Evolutionary conservation across 2,113 vertebrate genomes (phyloP), one percentile per base, ranked within the genome.

Genomic region (Spilogale gracilis): DNA sequence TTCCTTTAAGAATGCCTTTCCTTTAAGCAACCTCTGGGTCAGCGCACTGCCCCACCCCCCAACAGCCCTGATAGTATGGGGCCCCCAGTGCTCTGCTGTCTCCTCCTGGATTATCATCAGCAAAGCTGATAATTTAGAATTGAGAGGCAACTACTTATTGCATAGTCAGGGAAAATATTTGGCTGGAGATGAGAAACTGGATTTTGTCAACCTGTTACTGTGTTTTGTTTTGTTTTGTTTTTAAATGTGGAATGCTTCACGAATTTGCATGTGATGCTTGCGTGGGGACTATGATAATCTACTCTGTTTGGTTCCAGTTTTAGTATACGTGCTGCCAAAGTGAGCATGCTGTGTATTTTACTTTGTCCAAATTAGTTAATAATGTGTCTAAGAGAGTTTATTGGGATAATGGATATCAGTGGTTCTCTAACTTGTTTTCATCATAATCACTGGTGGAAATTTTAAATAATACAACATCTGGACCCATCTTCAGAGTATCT

Each of bases 21-120:
- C 67, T 76, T 54, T 78, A 43, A 63, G 27, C 65, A 69, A 18
- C 25, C 30, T 94, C 78, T 73, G 8, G 30, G 43, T 67, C 7
- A 1, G 38, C 23, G 25, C 21, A 21, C 27, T n/a, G 58, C 12
- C n/a, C n/a, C 10, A 27, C 20, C 21, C 54, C 79, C 79, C 43
- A 60, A 6, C 1, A 52, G 60, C 45, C 32, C 3, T 0, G 23
- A 21, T 11, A 63, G 56, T 50, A 17, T 3, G 48, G n/a, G 43
- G 32, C 48, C 32, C 54, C 14, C 54, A 3, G 0, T 1, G 1
- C 43, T 38, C 27, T 30, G n/a, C 2, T 4, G 6, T 43, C 45
- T 69, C 1, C 4, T 10, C 6, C 52, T 14, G 48, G 56, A 27
- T 61, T 18, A 16, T 11, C 60, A 21, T 80, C 67, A 61, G 5